Evolutionary conservation across 2,113 vertebrate species (phyloP).

Genomic region (Cinclus cinclus): DNA sequence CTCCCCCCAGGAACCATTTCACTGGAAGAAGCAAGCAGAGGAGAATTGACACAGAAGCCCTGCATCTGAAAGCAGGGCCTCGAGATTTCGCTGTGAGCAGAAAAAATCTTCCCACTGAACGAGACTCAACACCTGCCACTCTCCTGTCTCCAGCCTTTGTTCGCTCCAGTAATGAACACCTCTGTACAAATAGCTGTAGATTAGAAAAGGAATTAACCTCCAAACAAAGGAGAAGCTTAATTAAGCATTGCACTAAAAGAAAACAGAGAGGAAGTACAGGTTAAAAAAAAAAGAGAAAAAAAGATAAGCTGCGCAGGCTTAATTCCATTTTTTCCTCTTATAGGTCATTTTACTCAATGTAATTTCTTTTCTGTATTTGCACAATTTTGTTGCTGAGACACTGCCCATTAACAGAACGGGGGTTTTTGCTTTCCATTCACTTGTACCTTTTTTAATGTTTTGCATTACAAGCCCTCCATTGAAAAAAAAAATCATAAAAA

Average conservation of each 20-base stretch:
- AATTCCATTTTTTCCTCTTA: conserved; percentile 5
- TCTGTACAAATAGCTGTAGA: conserved; percentile 31
- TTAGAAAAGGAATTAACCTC: conserved; percentile 37
- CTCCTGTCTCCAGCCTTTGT: conserved; percentile 6
- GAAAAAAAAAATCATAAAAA: neutral
- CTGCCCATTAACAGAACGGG: neutral
- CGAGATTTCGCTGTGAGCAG: accelerated
- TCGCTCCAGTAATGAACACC: neutral
- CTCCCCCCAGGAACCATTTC: neutral
- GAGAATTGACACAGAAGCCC: neutral
- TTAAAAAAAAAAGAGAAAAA: neutral
- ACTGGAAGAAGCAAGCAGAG: neutral
- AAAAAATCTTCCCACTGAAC: neutral
- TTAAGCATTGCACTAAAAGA: neutral
- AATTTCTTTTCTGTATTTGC: conserved; percentile 45
- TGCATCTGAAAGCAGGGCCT: neutral
- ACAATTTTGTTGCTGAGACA: neutral
- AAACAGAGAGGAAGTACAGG: neutral
- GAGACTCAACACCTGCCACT: neutral
- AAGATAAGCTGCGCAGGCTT: conserved; percentile 5
- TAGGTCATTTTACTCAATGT: conserved; percentile 24
- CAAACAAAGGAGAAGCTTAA: conserved; percentile 40
- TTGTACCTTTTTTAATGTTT: conserved; percentile 15
- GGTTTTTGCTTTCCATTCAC: conserved; percentile 1
- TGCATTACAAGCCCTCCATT: conserved; percentile 21